Evolutionary conservation across 2,888 invertebrate species (phyloP).

Genomic region (Limulus polyphemus): DNA sequence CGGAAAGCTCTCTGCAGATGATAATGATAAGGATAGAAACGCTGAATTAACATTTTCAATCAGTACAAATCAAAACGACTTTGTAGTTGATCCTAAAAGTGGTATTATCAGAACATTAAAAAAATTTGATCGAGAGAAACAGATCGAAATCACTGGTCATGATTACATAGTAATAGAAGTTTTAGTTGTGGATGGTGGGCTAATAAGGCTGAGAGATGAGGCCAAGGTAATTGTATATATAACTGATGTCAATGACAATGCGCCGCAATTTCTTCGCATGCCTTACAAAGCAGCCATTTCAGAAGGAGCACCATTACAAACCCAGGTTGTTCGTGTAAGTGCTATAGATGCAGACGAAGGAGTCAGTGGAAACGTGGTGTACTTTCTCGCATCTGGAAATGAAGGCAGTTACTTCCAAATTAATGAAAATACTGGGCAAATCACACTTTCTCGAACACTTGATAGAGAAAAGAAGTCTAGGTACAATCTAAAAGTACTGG

Average conservation of each 20-base stretch:
- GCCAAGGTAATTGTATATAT: conserved; percentile 76
- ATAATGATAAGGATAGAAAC: conserved; percentile 78
- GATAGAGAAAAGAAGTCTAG: conserved; percentile 68
- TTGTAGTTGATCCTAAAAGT: conserved; percentile 75
- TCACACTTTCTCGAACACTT: conserved; percentile 57
- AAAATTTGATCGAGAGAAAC: conserved; percentile 75
- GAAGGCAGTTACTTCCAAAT: conserved; percentile 62
- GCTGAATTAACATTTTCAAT: conserved; percentile 72
- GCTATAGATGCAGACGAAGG: conserved; percentile 80
- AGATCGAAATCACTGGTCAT: conserved; percentile 61
- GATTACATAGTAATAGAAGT: conserved; percentile 70
- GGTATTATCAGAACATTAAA: conserved; percentile 77
- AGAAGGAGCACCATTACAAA: conserved; percentile 68
- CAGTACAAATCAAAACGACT: conserved; percentile 49
- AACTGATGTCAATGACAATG: conserved; percentile 82
- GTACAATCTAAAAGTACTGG: conserved; percentile 66
- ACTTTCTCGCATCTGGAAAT: conserved; percentile 65
- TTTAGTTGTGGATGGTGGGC: conserved; percentile 70
- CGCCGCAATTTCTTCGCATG: conserved; percentile 55
- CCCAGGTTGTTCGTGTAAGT: conserved; percentile 69
- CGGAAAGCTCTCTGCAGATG: conserved; percentile 76
- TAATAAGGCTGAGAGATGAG: conserved; percentile 57
- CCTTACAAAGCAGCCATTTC: conserved; percentile 78
- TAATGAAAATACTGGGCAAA: conserved; percentile 79
- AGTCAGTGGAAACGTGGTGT: conserved; percentile 76